Evolutionary conservation across 1,140 invertebrate species (phyloP).

Genomic region (Atta texana): DNA sequence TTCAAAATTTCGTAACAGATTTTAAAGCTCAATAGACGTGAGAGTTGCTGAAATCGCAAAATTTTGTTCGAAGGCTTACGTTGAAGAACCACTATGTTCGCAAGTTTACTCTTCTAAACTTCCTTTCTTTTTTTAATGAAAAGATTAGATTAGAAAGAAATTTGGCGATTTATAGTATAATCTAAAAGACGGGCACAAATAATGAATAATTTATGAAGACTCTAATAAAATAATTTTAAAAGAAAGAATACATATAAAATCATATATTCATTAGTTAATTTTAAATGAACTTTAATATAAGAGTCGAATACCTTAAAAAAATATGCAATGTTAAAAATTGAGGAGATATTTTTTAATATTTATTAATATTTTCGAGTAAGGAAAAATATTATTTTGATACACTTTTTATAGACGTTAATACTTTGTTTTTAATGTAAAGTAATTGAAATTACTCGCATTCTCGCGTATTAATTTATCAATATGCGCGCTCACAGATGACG

Average conservation of each 20-base stretch:
- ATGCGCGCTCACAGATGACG: not conserved
- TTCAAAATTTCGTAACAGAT: not conserved
- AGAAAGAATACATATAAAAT: not conserved
- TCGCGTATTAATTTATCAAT: slow-evolving; percentile 3
- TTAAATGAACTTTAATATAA: not conserved
- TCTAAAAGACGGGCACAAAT: not conserved
- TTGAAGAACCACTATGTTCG: not conserved
- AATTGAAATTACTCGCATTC: slow-evolving; percentile 10
- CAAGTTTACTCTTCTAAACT: not conserved
- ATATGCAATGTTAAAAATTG: not conserved
- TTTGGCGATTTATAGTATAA: not conserved
- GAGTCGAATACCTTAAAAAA: not conserved
- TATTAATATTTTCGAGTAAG: not conserved
- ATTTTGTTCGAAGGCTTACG: not conserved
- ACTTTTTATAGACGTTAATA: not conserved
- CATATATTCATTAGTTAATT: not conserved
- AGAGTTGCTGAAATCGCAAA: not conserved
- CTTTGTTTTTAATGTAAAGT: not conserved
- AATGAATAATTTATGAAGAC: not conserved
- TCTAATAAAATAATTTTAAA: not conserved
- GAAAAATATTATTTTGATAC: not conserved
- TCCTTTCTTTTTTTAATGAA: not conserved
- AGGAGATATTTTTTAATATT: not conserved
- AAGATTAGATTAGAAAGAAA: not conserved
- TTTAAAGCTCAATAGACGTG: not conserved